phyloP scores from a whole-genome alignment of 2,888 invertebrate genomes.

The Panzeria rudis region DNA sequence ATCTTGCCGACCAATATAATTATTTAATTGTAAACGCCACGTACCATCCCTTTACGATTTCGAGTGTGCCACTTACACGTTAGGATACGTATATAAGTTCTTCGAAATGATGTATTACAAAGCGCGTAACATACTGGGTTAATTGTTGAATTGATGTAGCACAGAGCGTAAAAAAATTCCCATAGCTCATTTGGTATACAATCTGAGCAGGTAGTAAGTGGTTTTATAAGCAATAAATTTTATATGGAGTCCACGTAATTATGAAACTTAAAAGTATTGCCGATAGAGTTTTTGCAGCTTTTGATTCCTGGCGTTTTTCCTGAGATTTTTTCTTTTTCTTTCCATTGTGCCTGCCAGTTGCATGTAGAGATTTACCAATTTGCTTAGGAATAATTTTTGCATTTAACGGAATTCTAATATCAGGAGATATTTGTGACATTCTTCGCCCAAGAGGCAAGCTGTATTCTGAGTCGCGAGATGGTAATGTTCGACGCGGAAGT shows the following conservation, averaged over 20 bases:
- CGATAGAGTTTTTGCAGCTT: slow-evolving; percentile 98
- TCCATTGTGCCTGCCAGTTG: slow-evolving; percentile 85
- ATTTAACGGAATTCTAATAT: slow-evolving; percentile 92
- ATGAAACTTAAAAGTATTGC: slow-evolving; percentile 99
- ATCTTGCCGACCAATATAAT: neutral
- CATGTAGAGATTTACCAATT: slow-evolving; percentile 85
- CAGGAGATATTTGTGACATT: slow-evolving; percentile 82
- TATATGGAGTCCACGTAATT: slow-evolving; percentile 99
- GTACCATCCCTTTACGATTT: slow-evolving; percentile 92
- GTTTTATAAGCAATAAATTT: slow-evolving; percentile 96
- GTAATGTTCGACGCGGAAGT: slow-evolving; percentile 84
- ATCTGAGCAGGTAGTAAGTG: slow-evolving; percentile 91
- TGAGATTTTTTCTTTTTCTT: slow-evolving; percentile 96
- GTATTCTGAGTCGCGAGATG: slow-evolving; percentile 86
- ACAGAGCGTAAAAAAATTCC: slow-evolving; percentile 99
- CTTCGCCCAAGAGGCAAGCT: slow-evolving; percentile 84
- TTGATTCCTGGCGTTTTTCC: slow-evolving; percentile 97
- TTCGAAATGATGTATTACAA: slow-evolving; percentile 98
- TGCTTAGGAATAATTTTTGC: slow-evolving; percentile 92
- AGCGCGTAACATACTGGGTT: slow-evolving; percentile 99
- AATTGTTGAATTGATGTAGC: slow-evolving; percentile 99
- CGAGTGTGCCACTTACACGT: slow-evolving; percentile 98
- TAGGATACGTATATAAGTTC: slow-evolving; percentile 97
- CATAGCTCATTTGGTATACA: slow-evolving; percentile 95
- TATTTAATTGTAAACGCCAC: slow-evolving; percentile 88